Conservation (phyloP, 2,797 vertebrate species). For the Lateolabrax maculatus region DNA sequence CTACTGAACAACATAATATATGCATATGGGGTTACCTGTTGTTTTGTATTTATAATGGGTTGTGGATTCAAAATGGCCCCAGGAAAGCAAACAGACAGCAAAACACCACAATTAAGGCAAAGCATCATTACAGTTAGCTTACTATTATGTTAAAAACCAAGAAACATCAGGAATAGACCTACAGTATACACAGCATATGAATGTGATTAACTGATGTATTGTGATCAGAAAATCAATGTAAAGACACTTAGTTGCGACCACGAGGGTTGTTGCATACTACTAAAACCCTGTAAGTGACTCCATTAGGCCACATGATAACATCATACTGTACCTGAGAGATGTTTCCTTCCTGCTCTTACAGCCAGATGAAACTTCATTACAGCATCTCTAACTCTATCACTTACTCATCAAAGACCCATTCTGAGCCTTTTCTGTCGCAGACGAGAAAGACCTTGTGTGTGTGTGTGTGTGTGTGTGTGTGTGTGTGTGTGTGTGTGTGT, state of each 20-base stretch:
- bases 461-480: constrained; percentile 13
- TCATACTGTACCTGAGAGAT: constrained; percentile 78
- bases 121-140: constrained; percentile 27
- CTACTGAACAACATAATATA: constrained; percentile 14
- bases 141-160: constrained; percentile 23
- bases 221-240: constrained; percentile 80
- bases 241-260: constrained; percentile 67
- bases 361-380: constrained; percentile 78
- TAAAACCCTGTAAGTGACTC: constrained; percentile 77
- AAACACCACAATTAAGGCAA: constrained; percentile 41
- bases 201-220: constrained; percentile 71
- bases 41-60: constrained; percentile 5
- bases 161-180: constrained; percentile 29
- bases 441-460: constrained; percentile 22
- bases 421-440: constrained; percentile 58
- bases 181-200: constrained; percentile 46
- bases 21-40: not conserved
- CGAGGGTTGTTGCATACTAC: constrained; percentile 54
- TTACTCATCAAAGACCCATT: constrained; percentile 68
- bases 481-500: constrained; percentile 23
- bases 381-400: constrained; percentile 65
- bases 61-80: constrained; percentile 7
- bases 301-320: constrained; percentile 82
- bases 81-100: constrained; percentile 11
- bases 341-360: constrained; percentile 81